Conservation (phyloP, 1,140 invertebrate species). For the Macrosteles quadrilineatus region DNA sequence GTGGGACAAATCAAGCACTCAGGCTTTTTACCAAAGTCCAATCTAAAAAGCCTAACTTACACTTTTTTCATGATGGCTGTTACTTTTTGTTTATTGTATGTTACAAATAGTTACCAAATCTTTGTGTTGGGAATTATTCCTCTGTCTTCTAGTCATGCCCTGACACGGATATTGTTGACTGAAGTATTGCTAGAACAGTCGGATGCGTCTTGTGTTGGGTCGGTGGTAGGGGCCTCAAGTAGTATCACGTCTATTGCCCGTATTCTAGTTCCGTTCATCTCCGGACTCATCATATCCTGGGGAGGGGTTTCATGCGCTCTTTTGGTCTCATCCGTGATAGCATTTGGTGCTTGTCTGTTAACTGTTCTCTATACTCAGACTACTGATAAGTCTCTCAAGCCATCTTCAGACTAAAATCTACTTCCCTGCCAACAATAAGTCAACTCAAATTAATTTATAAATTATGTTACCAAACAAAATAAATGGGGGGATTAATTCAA, state of each 20-base stretch:
- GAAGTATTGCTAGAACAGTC: slow-evolving; percentile 58
- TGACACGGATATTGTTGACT: slow-evolving; percentile 55
- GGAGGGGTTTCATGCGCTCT: slow-evolving; percentile 39
- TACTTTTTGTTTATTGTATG: slow-evolving; percentile 52
- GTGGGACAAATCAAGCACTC: slow-evolving; percentile 52
- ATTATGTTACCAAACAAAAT: background rate
- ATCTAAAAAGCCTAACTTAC: slow-evolving; percentile 53
- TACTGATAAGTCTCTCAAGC: background rate
- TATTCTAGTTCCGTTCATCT: slow-evolving; percentile 54
- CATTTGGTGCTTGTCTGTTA: background rate
- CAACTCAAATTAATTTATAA: background rate
- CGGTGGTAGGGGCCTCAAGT: slow-evolving; percentile 58
- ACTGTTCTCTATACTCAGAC: background rate
- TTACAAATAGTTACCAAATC: slow-evolving; percentile 51
- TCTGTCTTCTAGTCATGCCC: slow-evolving; percentile 54
- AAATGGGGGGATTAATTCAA: background rate
- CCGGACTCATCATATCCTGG: slow-evolving; percentile 54
- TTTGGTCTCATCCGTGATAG: background rate
- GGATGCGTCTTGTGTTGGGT: slow-evolving; percentile 54
- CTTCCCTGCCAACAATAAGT: too few relatives aligned
- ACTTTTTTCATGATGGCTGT: slow-evolving; percentile 53
- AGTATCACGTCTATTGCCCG: slow-evolving; percentile 57
- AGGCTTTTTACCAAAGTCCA: slow-evolving; percentile 52
- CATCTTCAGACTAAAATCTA: background rate
- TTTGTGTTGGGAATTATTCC: slow-evolving; percentile 55